Conservation (phyloP, 2,888 invertebrate species). For the Ceraclea dissimilis region DNA sequence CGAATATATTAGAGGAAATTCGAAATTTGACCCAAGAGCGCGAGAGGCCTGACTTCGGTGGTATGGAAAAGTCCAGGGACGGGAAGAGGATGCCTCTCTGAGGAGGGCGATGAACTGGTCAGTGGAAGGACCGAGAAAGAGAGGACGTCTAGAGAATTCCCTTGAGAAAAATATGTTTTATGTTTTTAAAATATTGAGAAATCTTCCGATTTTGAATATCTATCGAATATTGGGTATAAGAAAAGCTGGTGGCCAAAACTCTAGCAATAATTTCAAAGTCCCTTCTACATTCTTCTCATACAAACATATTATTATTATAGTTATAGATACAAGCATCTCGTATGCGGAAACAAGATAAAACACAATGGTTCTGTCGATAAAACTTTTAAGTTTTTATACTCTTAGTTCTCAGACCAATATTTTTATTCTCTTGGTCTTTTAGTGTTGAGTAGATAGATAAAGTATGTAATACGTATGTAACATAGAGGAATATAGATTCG, state of each 20-base stretch:
- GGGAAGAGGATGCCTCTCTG: no score
- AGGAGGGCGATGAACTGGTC: no score
- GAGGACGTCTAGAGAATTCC: no score
- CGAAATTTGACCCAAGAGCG: no score
- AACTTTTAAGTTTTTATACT: slow-evolving; percentile 11
- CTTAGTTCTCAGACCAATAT: background rate
- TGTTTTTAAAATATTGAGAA: background rate
- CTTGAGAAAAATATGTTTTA: no score
- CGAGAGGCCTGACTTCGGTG: no score
- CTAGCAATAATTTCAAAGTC: slow-evolving; percentile 12
- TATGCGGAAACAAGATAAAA: slow-evolving; percentile 8
- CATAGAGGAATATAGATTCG: background rate
- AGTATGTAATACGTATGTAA: background rate
- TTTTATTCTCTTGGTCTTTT: background rate
- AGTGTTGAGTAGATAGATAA: background rate
- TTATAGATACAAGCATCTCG: no score
- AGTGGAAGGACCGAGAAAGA: no score
- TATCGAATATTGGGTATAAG: background rate
- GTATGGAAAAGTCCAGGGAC: no score
- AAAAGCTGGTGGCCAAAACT: slow-evolving; percentile 9
- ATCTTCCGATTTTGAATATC: background rate
- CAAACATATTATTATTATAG: no score
- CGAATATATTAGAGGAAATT: no score
- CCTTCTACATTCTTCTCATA: slow-evolving; percentile 3
- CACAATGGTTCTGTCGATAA: slow-evolving; percentile 11